Evolutionary conservation across 2,113 vertebrate genomes (phyloP), one percentile per base, ranked within the genome.

Genomic region (Synchiropus splendidus): DNA sequence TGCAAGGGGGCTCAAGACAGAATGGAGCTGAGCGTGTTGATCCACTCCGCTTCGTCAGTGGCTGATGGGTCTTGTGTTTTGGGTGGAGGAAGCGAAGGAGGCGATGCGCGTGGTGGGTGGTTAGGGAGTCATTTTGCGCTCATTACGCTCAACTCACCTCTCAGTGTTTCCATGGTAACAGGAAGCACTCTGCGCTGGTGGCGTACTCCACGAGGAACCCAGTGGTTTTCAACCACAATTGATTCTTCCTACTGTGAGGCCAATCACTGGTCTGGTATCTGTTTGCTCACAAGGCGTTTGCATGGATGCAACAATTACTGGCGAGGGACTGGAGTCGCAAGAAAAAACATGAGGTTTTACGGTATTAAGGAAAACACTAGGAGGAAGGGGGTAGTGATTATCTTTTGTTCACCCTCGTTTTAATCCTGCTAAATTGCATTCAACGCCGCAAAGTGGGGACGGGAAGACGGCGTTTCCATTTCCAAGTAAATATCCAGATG

Each of bases 81-180:
- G n/a, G n/a, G n/a, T n/a, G n/a, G n/a, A n/a, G n/a, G 13, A 1
- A 2, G 34, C 6, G 13, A 35, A 35, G n/a, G 34, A 35, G n/a
- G 4, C 8, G 21, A 27, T 27, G 21, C n/a, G n/a, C n/a, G n/a
- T 27, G 21, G 21, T 1, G 18, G 12, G n/a, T 5, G n/a, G 12
- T 31, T 12, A 41, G 2, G 18, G 6, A 2, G 18, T 56, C 49
- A 18, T 58, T 70, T 70, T 45, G 48, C 50, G 41, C 44, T 54
- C 63, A 44, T 32, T 42, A 16, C 8, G n/a, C 59, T 55, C 54
- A 34, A 38, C 78, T 62, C 18, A 38, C 43, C 59, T 75, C 40
- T 43, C 56, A 34, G 34, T 53, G 72, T 84, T 78, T 61, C 77
- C 71, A 79, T 78, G 37, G 78, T 59, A 81, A 80, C 80, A 62